phyloP scores from a whole-genome alignment of 2,113 vertebrate species.

The Uria aalge region DNA sequence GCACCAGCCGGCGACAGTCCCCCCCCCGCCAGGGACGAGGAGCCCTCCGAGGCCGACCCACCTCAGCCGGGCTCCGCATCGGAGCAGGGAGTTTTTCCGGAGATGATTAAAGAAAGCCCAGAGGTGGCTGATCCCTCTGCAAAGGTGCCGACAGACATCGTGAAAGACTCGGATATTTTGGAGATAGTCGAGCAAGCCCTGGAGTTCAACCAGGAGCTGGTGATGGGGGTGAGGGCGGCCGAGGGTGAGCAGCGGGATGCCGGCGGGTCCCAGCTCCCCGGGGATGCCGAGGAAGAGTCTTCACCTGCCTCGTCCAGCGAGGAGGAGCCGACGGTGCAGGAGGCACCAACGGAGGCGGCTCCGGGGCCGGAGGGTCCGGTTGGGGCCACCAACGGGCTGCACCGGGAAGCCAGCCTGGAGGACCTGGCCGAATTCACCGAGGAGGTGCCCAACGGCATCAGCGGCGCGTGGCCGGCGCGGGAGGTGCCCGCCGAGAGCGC shows the following conservation, averaged over 20 bases:
- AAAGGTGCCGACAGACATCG: fast-evolving
- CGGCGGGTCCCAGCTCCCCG: not conserved
- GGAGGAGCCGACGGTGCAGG: not conserved
- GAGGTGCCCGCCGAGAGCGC: not conserved
- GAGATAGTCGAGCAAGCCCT: conserved; percentile 58
- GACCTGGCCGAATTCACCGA: not conserved
- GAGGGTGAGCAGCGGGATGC: not conserved
- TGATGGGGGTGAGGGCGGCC: not conserved
- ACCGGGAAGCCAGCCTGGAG: not conserved
- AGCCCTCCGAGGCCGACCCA: fast-evolving
- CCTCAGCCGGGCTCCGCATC: fast-evolving
- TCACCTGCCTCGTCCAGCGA: fast-evolving
- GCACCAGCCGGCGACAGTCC: fast-evolving
- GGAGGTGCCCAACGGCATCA: not conserved
- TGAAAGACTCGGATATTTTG: conserved; percentile 18
- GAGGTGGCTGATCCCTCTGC: fast-evolving
- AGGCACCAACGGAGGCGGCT: fast-evolving
- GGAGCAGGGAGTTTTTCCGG: not conserved
- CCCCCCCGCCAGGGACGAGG: fast-evolving
- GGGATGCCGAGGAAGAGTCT: fast-evolving
- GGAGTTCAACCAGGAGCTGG: conserved; percentile 62
- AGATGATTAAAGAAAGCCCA: fast-evolving
- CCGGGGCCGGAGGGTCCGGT: fast-evolving
- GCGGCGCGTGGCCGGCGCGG: fast-evolving
- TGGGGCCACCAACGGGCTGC: not conserved